phyloP scores from a whole-genome alignment of 2,888 invertebrate genomes.

The Myopa testacea region DNA sequence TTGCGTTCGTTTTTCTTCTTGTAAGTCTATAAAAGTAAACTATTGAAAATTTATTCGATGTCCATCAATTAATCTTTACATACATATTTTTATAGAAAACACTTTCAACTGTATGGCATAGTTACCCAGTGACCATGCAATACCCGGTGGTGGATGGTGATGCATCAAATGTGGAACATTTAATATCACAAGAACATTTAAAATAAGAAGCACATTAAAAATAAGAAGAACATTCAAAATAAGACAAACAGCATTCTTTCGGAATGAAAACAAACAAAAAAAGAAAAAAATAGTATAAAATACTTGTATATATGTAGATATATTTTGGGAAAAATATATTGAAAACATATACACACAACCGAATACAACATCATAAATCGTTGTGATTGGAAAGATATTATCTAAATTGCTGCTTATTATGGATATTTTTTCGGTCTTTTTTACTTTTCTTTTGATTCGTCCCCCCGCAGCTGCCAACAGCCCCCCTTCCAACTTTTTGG shows the following conservation, averaged over 20 bases:
- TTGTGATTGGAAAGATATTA: slow-evolving; percentile 42
- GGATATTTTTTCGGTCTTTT: slow-evolving; percentile 22
- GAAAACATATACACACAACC: not conserved
- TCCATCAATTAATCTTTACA: not conserved
- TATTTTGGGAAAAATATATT: too few species aligned
- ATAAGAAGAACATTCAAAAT: not conserved
- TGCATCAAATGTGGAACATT: not conserved
- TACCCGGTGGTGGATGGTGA: not conserved
- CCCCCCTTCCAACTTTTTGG: not conserved
- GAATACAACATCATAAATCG: slow-evolving; percentile 42
- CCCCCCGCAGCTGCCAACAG: too few species aligned
- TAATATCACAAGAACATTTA: too few species aligned
- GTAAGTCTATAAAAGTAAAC: not conserved
- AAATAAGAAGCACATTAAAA: too few species aligned
- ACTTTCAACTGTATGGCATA: not conserved
- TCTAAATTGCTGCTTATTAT: slow-evolving; percentile 44
- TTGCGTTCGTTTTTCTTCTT: not conserved
- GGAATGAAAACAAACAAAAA: not conserved
- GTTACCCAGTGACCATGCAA: slow-evolving; percentile 41
- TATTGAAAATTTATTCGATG: not conserved
- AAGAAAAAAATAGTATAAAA: too few species aligned
- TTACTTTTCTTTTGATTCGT: slow-evolving; percentile 1
- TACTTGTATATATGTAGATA: too few species aligned
- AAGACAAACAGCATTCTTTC: not conserved
- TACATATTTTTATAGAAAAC: too few species aligned